Conservation (phyloP, 2,888 invertebrate genomes). For the Sarcophaga subvicina region DNA sequence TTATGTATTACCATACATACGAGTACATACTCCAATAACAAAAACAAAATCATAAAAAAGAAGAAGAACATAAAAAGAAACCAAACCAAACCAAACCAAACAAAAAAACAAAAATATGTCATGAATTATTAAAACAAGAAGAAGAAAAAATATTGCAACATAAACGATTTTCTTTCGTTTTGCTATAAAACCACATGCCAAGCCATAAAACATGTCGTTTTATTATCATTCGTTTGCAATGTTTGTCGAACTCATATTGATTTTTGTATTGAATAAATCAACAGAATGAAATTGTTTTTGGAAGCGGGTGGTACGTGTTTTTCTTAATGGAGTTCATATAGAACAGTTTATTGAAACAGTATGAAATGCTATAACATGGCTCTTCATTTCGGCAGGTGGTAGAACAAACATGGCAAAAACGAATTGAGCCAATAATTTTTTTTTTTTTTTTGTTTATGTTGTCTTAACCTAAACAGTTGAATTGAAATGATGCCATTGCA, state of each 20-base stretch:
- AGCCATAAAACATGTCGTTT: not conserved
- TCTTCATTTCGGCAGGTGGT: not conserved
- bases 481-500: too few species aligned
- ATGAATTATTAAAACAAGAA: not conserved
- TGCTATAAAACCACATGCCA: conserved; percentile 39
- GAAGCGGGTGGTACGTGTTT: conserved; percentile 63
- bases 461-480: too few species aligned
- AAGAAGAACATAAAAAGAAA: not conserved
- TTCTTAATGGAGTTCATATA: conserved; percentile 36
- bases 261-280: conserved; percentile 47
- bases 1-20: not conserved
- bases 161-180: not conserved
- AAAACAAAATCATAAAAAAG: not conserved
- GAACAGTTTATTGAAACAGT: not conserved
- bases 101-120: not conserved
- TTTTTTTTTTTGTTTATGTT: too few species aligned
- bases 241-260: conserved; percentile 41
- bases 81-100: not conserved
- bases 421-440: not conserved
- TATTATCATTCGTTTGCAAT: not conserved
- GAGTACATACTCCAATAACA: not conserved
- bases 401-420: not conserved
- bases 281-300: conserved; percentile 54
- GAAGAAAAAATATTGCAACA: conserved; percentile 4
- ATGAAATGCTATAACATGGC: not conserved